A percentile compares a stretch with the other conserved stretches of the same genome.
Conservation (phyloP, 2,797 vertebrate species). For the Balearica regulorum region DNA sequence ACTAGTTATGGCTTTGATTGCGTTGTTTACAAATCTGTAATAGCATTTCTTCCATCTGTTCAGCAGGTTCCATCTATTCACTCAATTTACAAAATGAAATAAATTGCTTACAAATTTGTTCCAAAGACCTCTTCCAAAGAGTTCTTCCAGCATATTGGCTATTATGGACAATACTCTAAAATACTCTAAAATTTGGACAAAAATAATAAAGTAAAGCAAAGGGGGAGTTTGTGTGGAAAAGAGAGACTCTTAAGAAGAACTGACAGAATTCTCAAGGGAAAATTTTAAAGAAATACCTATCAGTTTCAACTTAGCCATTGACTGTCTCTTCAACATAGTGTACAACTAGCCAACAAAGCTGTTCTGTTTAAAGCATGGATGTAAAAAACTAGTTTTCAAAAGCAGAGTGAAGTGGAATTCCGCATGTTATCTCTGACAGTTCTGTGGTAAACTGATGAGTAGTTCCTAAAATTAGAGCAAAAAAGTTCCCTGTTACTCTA, state of each 20-base stretch:
- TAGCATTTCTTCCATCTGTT: conserved; percentile 57
- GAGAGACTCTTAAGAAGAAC: not conserved
- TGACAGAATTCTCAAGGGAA: not conserved
- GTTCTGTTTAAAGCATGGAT: not conserved
- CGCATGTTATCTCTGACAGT: not conserved
- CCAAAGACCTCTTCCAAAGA: conserved; percentile 14
- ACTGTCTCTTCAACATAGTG: not conserved
- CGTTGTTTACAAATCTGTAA: conserved; percentile 50
- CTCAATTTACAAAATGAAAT: conserved; percentile 45
- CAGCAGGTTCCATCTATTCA: conserved; percentile 14
- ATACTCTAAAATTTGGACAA: not conserved
- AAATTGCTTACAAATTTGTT: conserved; percentile 21
- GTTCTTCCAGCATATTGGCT: not conserved
- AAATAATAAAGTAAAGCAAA: not conserved
- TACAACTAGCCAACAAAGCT: not conserved
- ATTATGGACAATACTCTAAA: not conserved
- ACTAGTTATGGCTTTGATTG: not conserved
- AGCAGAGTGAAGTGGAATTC: not conserved
- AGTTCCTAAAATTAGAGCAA: not conserved
- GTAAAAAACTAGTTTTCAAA: not conserved
- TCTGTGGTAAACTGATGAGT: not conserved
- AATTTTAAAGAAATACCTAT: not conserved
- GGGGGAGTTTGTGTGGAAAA: not conserved
- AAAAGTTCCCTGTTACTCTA: not conserved
- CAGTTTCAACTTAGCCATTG: not conserved